Percentiles rank a stretch among this genome's conserved stretches.
These are phyloP conservation scores for Electrophaes corylata DNA, from an alignment of 2,888 invertebrate species.

Conservation along the genomic window DNA sequence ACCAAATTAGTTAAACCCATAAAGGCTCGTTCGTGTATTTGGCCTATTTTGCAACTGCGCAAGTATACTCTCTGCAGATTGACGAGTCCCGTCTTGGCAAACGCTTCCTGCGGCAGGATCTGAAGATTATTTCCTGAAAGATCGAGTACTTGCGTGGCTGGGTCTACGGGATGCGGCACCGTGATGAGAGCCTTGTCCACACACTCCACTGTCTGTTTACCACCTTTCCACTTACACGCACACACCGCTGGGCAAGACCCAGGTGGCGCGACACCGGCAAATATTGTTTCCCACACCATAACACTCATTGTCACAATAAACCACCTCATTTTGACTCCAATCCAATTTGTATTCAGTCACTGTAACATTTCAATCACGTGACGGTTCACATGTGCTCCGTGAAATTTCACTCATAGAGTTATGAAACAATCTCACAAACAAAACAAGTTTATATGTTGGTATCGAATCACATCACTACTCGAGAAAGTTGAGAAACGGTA, in stretches of 20 bases:
- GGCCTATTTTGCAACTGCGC: conserved; percentile 92
- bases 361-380: conserved; percentile 59
- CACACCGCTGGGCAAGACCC: conserved; percentile 90
- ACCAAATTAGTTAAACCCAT: conserved; percentile 94
- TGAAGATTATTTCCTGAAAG: conserved; percentile 94
- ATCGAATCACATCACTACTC: conserved; percentile 83
- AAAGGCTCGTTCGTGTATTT: conserved; percentile 93
- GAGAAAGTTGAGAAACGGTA: conserved; percentile 80
- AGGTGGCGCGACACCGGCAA: conserved; percentile 76
- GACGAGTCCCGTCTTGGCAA: conserved; percentile 90
- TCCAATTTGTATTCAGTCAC: conserved; percentile 61
- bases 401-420: conserved; percentile 47
- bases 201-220: conserved; percentile 96
- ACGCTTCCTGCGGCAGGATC: conserved; percentile 92
- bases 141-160: conserved; percentile 95
- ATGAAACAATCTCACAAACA: conserved; percentile 54
- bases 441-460: conserved; percentile 60
- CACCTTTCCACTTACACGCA: conserved; percentile 96
- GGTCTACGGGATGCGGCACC: conserved; percentile 93
- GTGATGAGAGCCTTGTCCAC: conserved; percentile 92
- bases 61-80: conserved; percentile 95
- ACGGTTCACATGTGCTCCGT: conserved; percentile 45
- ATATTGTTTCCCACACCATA: conserved; percentile 72
- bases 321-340: conserved; percentile 77
- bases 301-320: conserved; percentile 75